Evolutionary conservation across 2,113 vertebrate species (phyloP).

Genomic region (Microtus montanus): DNA sequence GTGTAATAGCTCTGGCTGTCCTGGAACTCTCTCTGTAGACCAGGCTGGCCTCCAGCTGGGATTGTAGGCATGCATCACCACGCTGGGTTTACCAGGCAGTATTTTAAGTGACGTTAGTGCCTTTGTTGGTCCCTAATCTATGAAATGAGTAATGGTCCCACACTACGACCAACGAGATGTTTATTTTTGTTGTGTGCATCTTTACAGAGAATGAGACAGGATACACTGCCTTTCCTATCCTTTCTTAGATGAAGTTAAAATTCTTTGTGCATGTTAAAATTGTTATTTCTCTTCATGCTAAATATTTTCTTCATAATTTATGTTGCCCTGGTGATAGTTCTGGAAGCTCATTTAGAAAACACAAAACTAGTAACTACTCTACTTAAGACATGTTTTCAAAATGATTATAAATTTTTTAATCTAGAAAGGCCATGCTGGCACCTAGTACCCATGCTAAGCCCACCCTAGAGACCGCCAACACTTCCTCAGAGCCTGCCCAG

Average conservation of each 20-base stretch:
- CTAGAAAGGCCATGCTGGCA: not conserved
- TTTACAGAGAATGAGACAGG: slow-evolving; percentile 19
- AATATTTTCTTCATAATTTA: slow-evolving; percentile 27
- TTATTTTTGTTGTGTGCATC: slow-evolving; percentile 9
- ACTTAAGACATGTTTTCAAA: slow-evolving; percentile 27
- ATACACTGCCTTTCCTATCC: not conserved
- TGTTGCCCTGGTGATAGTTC: not conserved
- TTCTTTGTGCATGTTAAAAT: slow-evolving; percentile 19
- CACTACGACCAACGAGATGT: not conserved
- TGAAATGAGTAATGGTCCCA: not conserved
- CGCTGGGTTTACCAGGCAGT: not conserved
- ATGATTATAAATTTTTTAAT: slow-evolving; percentile 6
- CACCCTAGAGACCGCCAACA: not conserved
- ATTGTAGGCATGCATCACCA: not conserved
- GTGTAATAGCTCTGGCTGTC: not conserved
- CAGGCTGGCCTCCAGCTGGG: not conserved
- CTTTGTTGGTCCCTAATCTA: not conserved
- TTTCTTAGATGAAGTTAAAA: slow-evolving; percentile 50
- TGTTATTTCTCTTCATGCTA: not conserved
- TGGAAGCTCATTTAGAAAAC: slow-evolving; percentile 35
- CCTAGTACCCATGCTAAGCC: not conserved
- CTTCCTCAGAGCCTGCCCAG: not conserved
- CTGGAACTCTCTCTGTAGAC: not conserved
- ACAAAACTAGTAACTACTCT: slow-evolving; percentile 34
- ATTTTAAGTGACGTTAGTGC: not conserved